Conservation (phyloP, 1,140 invertebrate species). For the Eumaeus atala region DNA sequence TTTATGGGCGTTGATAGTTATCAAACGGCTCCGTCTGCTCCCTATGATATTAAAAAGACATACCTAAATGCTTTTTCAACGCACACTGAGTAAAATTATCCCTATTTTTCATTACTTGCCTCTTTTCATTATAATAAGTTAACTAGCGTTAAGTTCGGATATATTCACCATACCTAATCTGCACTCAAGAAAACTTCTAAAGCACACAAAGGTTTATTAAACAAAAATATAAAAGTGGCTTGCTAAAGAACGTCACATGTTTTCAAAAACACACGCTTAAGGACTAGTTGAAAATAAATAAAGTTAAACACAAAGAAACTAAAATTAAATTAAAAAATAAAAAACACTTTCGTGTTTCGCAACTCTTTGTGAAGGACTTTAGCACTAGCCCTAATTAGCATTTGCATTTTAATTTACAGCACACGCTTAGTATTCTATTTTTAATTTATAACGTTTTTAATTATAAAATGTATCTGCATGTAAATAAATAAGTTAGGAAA, state of each 20-base stretch:
- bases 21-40: too few relatives aligned
- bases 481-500: too few relatives aligned
- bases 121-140: too few relatives aligned
- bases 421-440: conserved; percentile 11
- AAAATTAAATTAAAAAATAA: conserved; percentile 21
- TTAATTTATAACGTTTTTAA: too few relatives aligned
- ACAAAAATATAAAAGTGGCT: neutral
- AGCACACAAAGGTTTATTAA: neutral
- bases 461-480: too few relatives aligned
- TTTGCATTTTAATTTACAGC: conserved; percentile 30
- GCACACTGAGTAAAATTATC: too few relatives aligned
- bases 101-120: too few relatives aligned
- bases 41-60: too few relatives aligned
- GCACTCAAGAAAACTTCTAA: neutral
- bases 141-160: neutral
- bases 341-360: conserved; percentile 25
- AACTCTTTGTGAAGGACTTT: conserved; percentile 28
- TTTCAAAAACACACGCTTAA: conserved; percentile 2
- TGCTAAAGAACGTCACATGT: too few relatives aligned
- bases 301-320: conserved; percentile 8
- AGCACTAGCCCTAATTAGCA: conserved; percentile 31
- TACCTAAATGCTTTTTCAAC: too few relatives aligned
- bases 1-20: too few relatives aligned
- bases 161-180: neutral
- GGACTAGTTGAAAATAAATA: neutral